These are phyloP conservation scores for Ariopsis seemanni DNA, from an alignment of 2,113 vertebrate species.

Conservation along the genomic window DNA sequence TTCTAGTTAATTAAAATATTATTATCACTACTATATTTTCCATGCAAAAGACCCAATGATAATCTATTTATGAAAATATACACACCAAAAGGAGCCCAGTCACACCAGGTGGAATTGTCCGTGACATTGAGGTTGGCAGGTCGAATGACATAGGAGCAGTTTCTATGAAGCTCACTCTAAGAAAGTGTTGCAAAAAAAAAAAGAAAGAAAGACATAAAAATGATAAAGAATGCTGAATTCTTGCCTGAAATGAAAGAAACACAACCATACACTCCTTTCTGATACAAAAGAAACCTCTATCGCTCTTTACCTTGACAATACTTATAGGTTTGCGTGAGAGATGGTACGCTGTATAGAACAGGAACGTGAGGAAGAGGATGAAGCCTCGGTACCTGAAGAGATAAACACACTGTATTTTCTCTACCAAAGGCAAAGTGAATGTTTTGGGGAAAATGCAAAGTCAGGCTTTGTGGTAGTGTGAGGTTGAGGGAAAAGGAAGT, in stretches of 20 bases:
- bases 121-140: constrained; percentile 71
- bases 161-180: constrained; percentile 90
- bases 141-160: constrained; percentile 75
- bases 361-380: constrained; percentile 87
- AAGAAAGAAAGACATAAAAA: not conserved
- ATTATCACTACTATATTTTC: not conserved
- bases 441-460: not conserved
- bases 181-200: not conserved
- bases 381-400: constrained; percentile 83
- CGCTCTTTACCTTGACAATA: constrained; percentile 85
- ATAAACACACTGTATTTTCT: not conserved
- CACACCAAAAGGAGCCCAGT: constrained; percentile 94
- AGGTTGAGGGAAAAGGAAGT: not conserved
- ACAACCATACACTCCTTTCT: not conserved
- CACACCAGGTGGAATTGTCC: constrained; percentile 87
- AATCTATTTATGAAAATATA: not conserved
- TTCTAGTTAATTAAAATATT: not conserved
- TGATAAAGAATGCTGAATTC: not conserved
- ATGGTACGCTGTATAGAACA: constrained; percentile 91
- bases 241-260: not conserved
- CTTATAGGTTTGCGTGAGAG: constrained; percentile 97
- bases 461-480: not conserved
- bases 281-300: not conserved
- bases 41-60: not conserved
- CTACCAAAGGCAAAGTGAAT: not conserved